phyloP scores from a whole-genome alignment of 2,888 invertebrate species.

The Diplolepis rosae region DNA sequence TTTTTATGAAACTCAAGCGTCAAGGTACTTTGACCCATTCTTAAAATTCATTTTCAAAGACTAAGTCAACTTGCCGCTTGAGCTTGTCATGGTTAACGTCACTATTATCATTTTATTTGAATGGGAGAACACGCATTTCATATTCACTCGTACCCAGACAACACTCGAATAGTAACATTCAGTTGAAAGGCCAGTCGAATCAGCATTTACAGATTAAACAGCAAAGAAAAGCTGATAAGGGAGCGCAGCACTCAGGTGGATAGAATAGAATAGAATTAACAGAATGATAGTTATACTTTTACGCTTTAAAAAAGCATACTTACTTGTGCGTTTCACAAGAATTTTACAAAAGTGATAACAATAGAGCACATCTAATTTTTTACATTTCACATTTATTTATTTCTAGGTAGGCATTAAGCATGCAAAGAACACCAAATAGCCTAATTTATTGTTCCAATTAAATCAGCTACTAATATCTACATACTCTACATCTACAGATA shows the following conservation, averaged over 20 bases:
- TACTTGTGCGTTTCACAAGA: conserved; percentile 35
- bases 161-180: conserved; percentile 5
- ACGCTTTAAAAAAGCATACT: conserved; percentile 31
- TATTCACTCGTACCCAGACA: conserved; percentile 29
- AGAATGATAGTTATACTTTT: conserved; percentile 7
- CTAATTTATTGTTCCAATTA: too few relatives aligned
- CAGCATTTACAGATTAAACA: conserved; percentile 9
- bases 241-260: neutral
- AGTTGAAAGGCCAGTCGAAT: conserved; percentile 7
- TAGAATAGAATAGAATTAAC: neutral
- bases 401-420: neutral
- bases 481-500: neutral
- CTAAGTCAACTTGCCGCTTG: conserved; percentile 9
- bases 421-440: neutral
- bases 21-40: neutral
- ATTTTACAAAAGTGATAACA: neutral
- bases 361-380: neutral
- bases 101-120: conserved; percentile 26
- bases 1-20: conserved; percentile 2
- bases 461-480: neutral
- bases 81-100: conserved; percentile 11
- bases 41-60: neutral
- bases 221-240: conserved; percentile 6
- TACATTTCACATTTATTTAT: neutral
- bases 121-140: conserved; percentile 10